Evolutionary conservation across 2,113 vertebrate species (phyloP), one percentile per base, ranked within the genome.

Genomic region (Ictalurus punctatus): DNA sequence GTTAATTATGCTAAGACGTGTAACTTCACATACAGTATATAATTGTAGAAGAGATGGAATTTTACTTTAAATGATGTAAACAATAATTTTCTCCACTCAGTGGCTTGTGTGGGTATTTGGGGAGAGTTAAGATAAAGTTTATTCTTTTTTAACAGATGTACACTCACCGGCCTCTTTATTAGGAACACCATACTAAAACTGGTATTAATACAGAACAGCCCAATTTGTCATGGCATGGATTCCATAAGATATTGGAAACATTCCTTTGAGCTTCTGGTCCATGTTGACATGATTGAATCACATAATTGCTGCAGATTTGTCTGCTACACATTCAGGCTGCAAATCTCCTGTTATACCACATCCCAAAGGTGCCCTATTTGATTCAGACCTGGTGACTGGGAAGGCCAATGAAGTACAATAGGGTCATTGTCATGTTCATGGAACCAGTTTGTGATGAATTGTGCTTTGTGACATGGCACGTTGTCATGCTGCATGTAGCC

Each of bases 1-100:
- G 59, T 67, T 92, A 94, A 94, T 94, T 94, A 94, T 92, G 89
- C 85, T 89, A 89, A 90, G 79, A 88, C 87, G 63, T 90, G 79
- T 79, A 86, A 86, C 87, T 44, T 86, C 25, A 87, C 80, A 89
- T 87, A 67, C 84, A 83, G 80, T 23, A 83, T 56, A 89, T 87
- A 84, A 76, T 13, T 86, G 74, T 63, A 82, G 40, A 71, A 58
- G 25, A 40, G 25, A 13, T 69, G 17, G 10, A 48, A 73, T 37
- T 56, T 59, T 37, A 56, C 17, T 34, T 74, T n/a, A 10, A 30
- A 56, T 85, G n/a, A 86, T 37, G 34, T 76, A 76, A 76, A 74
- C 84, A 73, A 58, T 71, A 14, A 74, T 86, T 25, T 86, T 86
- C 69, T 83, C 58, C 81, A 44, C n/a, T 19, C 81, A 40, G 19